Evolutionary conservation across 2,797 vertebrate species (phyloP), one percentile per base, ranked within the genome.

Genomic region (Melanotaenia trifasciata): DNA sequence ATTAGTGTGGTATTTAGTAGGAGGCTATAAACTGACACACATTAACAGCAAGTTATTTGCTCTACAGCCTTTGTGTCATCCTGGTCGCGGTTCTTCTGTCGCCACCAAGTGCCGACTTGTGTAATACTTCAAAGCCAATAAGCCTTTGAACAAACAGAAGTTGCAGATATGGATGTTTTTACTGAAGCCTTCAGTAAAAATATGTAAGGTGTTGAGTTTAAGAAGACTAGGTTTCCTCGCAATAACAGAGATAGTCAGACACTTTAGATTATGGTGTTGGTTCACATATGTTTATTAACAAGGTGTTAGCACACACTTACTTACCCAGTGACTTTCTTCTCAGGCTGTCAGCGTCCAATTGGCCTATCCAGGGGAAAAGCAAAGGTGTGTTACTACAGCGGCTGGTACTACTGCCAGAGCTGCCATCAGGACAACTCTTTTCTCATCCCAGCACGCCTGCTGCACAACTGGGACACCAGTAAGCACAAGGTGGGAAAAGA

Each of bases 381-480:
- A 76, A 99, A 99, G 83, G 97, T 99, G 22, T 99, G 98, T 89
- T 95, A 90, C 88, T 99, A 99, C 90, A 99, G 98, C 14, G 98
- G 97, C 64, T 98, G 97, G 97, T 99, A 99, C 81, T 99, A 99
- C 93, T 99, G 98, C 88, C 93, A 94, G 83, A 94, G 83, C 80
- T 99, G 98, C 92, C 98, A 99, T 0, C 96, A 96, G 87, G 98
- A 99, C 67, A 97, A 98, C 94, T 95, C 79, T 72, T 98, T 98
- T 87, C 96, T 99, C 79, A 99, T 99, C 90, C 98, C 98, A 6
- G 97, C 98, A 11, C 96, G 98, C 5, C 90, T 99, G 38, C 94
- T 99, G 85, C 98, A 97, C 94, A 99, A 99, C 94, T 99, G 98
- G 98, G 98, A 99, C 88, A 99, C 96, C 76, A 95, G 93, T 57